Evolutionary conservation across 35 echinoderm and acorn worm species (phyloP).

Genomic region (Nesometra sesokonis): DNA sequence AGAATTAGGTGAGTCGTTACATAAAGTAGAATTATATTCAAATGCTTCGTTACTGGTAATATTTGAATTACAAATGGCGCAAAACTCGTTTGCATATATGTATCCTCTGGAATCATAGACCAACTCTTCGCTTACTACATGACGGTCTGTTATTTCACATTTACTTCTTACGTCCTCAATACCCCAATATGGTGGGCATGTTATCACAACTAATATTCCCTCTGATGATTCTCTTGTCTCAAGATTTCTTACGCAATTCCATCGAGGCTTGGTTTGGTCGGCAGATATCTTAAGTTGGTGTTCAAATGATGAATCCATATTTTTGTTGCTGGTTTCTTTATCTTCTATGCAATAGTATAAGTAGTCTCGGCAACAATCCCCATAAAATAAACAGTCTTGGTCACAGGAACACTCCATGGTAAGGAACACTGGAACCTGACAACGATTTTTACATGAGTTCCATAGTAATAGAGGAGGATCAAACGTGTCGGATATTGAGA

Average conservation of each 20-base stretch:
- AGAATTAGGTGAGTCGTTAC: not conserved
- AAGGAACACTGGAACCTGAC: too few species aligned
- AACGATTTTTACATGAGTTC: too few species aligned
- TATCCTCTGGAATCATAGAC: not conserved
- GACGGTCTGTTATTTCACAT: not conserved
- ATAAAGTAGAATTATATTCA: not conserved
- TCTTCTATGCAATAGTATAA: not conserved
- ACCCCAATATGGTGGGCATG: not conserved
- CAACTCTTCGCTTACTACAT: not conserved
- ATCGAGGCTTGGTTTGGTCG: not conserved
- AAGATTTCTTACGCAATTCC: not conserved
- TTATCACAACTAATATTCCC: not conserved
- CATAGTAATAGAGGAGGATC: too few species aligned
- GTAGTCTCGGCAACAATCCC: not conserved
- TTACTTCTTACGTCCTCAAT: not conserved
- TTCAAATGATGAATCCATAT: not conserved
- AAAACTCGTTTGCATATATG: not conserved
- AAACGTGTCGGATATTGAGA: too few species aligned
- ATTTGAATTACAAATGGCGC: not conserved
- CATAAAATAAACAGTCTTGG: not conserved
- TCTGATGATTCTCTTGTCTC: too few species aligned
- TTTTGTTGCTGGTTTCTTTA: not conserved
- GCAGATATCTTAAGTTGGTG: not conserved
- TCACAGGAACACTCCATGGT: not conserved
- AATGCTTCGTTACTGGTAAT: not conserved